Evolutionary conservation across 2,113 vertebrate species (phyloP).

Genomic region (Turnix velox): DNA sequence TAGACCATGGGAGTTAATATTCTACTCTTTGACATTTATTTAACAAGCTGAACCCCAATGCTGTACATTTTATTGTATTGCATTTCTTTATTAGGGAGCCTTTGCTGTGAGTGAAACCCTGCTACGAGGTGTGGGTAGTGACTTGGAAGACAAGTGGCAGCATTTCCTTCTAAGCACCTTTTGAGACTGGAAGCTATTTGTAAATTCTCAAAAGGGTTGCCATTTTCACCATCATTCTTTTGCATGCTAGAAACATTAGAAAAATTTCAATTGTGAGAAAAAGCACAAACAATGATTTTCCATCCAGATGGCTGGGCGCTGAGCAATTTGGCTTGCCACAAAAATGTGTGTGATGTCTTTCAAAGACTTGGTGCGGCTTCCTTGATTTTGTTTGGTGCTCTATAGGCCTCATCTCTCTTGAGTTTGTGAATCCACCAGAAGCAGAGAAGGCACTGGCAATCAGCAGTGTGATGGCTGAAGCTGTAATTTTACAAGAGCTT

Average conservation of each 20-base stretch:
- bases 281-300: neutral
- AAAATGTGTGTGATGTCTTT: neutral
- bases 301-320: neutral
- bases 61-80: neutral
- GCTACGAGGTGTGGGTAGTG: neutral
- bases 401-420: fast-evolving
- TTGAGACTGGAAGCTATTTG: neutral
- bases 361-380: neutral
- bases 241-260: neutral
- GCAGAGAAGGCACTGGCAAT: neutral
- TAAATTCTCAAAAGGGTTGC: neutral
- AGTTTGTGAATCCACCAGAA: neutral
- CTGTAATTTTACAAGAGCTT: neutral
- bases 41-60: neutral
- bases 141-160: neutral
- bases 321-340: neutral
- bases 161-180: neutral
- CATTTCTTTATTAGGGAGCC: neutral
- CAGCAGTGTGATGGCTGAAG: neutral
- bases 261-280: neutral
- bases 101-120: neutral
- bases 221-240: neutral
- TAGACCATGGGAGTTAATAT: neutral
- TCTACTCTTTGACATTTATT: neutral
- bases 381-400: neutral